Percentiles rank a stretch among this genome's conserved stretches.
These are phyloP conservation scores for Maccullochella peelii DNA, from an alignment of 2,113 vertebrate species.

Conservation along the genomic window DNA sequence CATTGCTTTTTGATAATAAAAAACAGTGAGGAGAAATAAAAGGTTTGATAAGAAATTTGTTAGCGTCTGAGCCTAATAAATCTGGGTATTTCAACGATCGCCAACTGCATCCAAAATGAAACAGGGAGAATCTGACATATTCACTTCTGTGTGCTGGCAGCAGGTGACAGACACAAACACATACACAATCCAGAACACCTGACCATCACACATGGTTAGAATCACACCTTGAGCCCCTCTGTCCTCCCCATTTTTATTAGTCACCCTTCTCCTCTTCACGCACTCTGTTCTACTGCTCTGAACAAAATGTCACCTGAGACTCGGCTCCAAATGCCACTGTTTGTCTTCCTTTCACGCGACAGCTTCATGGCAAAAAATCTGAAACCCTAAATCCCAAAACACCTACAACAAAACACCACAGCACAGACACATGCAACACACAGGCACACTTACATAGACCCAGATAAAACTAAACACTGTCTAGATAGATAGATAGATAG, in stretches of 20 bases:
- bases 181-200: neutral
- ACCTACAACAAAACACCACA: neutral
- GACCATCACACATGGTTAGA: slow-evolving; percentile 27
- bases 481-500: too few species aligned
- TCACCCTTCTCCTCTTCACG: neutral
- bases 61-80: too few species aligned
- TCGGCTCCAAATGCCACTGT: slow-evolving; percentile 24
- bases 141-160: neutral
- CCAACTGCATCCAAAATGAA: neutral
- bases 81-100: too few species aligned
- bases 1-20: too few species aligned
- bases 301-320: slow-evolving; percentile 56
- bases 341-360: slow-evolving; percentile 21
- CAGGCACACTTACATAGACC: neutral
- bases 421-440: neutral
- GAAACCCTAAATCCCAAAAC: slow-evolving; percentile 31
- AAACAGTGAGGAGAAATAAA: too few species aligned
- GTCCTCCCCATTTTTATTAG: slow-evolving; percentile 8
- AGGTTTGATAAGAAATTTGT: too few species aligned
- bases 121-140: neutral
- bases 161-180: slow-evolving; percentile 29
- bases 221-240: slow-evolving; percentile 23
- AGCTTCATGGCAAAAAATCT: neutral
- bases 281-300: slow-evolving; percentile 2
- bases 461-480: neutral